Evolutionary conservation across 2,888 invertebrate genomes (phyloP), one percentile per base, ranked within the genome.

Genomic region (Diarsia brunnea): DNA sequence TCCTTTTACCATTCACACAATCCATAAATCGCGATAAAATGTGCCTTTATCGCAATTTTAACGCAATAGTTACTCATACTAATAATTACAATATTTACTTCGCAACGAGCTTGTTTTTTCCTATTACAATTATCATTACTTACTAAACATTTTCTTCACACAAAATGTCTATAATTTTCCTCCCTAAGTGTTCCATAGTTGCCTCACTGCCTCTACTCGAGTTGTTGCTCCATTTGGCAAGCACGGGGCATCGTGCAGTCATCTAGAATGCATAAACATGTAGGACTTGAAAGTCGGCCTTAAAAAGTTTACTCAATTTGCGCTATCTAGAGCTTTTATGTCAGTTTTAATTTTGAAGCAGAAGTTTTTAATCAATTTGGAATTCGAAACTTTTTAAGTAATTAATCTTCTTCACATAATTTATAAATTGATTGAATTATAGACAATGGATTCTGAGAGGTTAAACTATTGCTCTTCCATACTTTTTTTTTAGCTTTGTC

Each of bases 201-300:
- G 53, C 84, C 31, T 72, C 55, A 79, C 47, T 49, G 24, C 24
- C 71, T 64, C 51, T 12, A 27, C 73, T 53, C 38, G 60, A 43
- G 47, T 45, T 27, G 58, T 84, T 81, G 66, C 74, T 47, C 47
- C 67, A 81, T 79, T 84, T 63, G 21, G 53, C 21, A 73, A 60
- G n/a, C 51, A 53, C 60, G 27, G 12, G 10, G 16, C 60, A 65
- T 75, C 47, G 70, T 61, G 58, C 53, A 53, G 45, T 53, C 68
- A 75, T 79, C 77, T 68, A 75, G 64, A 79, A 82, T 60, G 58
- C 27, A 68, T 61, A 66, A 65, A 65, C 51, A 24, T 66, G 21
- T 49, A 43, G 31, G 14, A n/a, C 19, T 53, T n/a, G 21, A 49
- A 81, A 61, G 61, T 24, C n/a, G 19, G 27, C 27, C 4, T 47